These are phyloP conservation scores for Troides aeacus DNA, from an alignment of 2,888 invertebrate genomes.

Conservation along the genomic window DNA sequence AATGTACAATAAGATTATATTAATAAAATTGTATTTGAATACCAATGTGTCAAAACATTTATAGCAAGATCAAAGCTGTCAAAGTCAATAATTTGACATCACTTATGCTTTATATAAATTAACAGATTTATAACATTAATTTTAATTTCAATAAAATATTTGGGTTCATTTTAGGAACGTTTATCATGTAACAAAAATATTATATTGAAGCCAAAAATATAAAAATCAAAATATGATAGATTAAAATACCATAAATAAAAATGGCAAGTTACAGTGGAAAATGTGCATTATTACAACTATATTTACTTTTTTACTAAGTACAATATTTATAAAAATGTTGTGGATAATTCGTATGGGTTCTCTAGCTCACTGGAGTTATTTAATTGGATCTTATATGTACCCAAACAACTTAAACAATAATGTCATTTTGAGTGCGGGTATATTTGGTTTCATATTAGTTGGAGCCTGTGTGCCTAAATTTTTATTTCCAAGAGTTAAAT, in stretches of 20 bases:
- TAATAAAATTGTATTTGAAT: too few species aligned
- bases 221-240: too few species aligned
- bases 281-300: conserved; percentile 41
- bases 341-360: conserved; percentile 50
- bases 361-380: conserved; percentile 59
- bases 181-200: too few species aligned
- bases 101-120: too few species aligned
- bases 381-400: conserved; percentile 48
- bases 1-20: too few species aligned
- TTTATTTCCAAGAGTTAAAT: conserved; percentile 48
- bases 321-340: conserved; percentile 42
- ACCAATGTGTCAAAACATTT: too few species aligned
- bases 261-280: background rate
- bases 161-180: too few species aligned
- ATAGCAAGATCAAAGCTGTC: too few species aligned
- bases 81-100: too few species aligned
- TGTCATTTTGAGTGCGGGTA: conserved; percentile 39
- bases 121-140: too few species aligned
- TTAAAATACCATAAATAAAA: background rate
- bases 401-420: conserved; percentile 40
- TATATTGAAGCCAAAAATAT: too few species aligned
- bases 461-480: conserved; percentile 47
- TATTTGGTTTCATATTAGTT: conserved; percentile 47
- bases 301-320: conserved; percentile 36
- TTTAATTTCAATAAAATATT: too few species aligned